phyloP scores from a whole-genome alignment of 2,797 vertebrate species.

The Hylomyscus alleni region DNA sequence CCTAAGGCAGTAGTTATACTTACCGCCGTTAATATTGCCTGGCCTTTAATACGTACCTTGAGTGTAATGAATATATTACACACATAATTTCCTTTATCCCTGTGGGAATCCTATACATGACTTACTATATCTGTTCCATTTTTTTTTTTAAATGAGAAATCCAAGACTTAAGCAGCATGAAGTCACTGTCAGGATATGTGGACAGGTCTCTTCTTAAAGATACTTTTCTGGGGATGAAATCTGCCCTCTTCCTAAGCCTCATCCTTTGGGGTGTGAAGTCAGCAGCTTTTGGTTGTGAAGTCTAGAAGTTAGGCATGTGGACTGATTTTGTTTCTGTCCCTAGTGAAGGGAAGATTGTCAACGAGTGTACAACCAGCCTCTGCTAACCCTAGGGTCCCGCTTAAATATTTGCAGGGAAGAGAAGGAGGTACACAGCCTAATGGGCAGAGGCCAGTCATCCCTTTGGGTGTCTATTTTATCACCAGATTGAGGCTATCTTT shows the following conservation, averaged over 20 bases:
- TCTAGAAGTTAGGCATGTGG: not conserved
- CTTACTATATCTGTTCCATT: not conserved
- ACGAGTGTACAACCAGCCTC: not conserved
- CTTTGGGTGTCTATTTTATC: slow-evolving; percentile 77
- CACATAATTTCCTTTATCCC: not conserved
- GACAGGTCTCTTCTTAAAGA: not conserved
- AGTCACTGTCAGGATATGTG: not conserved
- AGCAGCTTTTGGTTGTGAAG: not conserved
- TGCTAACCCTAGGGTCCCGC: not conserved
- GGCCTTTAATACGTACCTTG: not conserved
- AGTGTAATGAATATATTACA: not conserved
- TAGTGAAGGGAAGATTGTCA: not conserved
- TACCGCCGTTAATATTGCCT: not conserved
- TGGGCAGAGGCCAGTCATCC: slow-evolving; percentile 28
- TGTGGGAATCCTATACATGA: not conserved
- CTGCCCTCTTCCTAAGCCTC: not conserved
- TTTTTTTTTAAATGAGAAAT: not conserved
- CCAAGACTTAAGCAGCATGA: not conserved
- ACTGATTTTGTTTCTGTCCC: not conserved
- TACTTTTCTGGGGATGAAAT: not conserved
- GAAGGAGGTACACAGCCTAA: not conserved
- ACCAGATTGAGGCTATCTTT: slow-evolving; percentile 78
- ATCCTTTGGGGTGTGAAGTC: not conserved
- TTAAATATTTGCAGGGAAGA: not conserved
- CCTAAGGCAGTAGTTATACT: slow-evolving; percentile 1